These are phyloP conservation scores for Chironomus riparius DNA, from an alignment of 2,888 invertebrate species.

Conservation along the genomic window DNA sequence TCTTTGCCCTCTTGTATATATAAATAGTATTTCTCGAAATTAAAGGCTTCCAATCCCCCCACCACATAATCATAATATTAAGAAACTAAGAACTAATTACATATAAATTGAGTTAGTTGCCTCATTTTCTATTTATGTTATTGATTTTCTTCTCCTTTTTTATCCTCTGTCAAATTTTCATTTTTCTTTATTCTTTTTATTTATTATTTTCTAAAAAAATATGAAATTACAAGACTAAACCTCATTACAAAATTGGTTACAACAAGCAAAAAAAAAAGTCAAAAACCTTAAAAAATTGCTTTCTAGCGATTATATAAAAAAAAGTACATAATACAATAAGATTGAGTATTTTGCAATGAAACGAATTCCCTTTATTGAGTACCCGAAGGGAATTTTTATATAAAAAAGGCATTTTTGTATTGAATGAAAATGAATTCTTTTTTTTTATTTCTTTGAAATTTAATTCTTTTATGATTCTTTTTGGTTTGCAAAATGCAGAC, in stretches of 20 bases:
- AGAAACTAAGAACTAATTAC: neutral
- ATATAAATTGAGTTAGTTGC: neutral
- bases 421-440: no score
- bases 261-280: neutral
- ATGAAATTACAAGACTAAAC: neutral
- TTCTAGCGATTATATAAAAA: neutral
- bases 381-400: no score
- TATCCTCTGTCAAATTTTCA: neutral
- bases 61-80: neutral
- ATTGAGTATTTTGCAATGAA: no score
- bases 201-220: neutral
- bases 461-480: no score
- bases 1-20: conserved; percentile 25
- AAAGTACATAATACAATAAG: no score
- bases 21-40: conserved; percentile 26
- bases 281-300: neutral
- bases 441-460: no score
- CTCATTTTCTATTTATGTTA: neutral
- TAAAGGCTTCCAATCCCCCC: conserved; percentile 21
- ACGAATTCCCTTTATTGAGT: no score
- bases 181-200: neutral
- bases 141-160: neutral
- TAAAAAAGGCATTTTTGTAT: no score
- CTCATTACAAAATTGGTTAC: neutral
- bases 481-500: no score